phyloP scores from a whole-genome alignment of 1,140 invertebrate genomes.

The Drosophila setifemur region DNA sequence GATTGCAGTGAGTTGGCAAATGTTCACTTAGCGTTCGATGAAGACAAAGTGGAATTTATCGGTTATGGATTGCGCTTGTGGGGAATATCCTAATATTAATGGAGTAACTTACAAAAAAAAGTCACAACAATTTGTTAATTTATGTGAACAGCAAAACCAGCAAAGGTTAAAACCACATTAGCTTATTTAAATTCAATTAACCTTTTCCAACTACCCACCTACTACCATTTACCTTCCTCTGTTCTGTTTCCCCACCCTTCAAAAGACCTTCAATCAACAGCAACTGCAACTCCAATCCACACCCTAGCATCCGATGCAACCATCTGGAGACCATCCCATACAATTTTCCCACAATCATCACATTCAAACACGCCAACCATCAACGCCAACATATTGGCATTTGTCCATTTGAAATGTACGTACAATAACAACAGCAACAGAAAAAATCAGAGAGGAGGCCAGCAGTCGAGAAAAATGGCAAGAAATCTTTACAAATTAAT shows the following conservation, averaged over 20 bases:
- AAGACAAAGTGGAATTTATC: slow-evolving; percentile 17
- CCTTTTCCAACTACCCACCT: slow-evolving; percentile 24
- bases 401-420: slow-evolving; percentile 60
- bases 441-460: slow-evolving; percentile 8
- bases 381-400: slow-evolving; percentile 74
- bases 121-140: too few species aligned
- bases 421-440: neutral
- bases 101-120: too few species aligned
- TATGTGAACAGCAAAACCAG: too few species aligned
- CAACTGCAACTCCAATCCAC: slow-evolving; percentile 37
- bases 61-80: too few species aligned
- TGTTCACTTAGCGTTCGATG: slow-evolving; percentile 29
- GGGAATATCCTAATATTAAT: too few species aligned
- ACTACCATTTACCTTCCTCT: slow-evolving; percentile 11
- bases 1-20: slow-evolving; percentile 20
- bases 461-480: slow-evolving; percentile 28
- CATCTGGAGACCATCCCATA: slow-evolving; percentile 22
- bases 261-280: slow-evolving; percentile 27
- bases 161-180: neutral
- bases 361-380: slow-evolving; percentile 59
- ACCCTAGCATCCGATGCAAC: slow-evolving; percentile 46
- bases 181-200: slow-evolving; percentile 31
- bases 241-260: slow-evolving; percentile 12
- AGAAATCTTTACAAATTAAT: slow-evolving; percentile 76
- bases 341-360: slow-evolving; percentile 69